These are phyloP conservation scores for Chauna torquata DNA, from an alignment of 2,113 vertebrate species.

Conservation along the genomic window DNA sequence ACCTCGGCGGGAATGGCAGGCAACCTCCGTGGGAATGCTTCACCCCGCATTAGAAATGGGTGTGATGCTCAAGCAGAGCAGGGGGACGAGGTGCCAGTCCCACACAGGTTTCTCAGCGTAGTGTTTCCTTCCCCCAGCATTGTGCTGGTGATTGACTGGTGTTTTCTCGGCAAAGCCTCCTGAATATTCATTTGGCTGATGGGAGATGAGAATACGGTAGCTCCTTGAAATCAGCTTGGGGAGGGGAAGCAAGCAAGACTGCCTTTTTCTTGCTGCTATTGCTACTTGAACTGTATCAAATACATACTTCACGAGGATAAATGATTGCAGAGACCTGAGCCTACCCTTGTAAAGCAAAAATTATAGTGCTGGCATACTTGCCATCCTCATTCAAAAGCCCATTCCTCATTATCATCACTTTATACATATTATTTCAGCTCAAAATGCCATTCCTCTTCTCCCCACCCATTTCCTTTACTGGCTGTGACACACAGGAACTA, in stretches of 20 bases:
- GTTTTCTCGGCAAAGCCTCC: constrained; percentile 2
- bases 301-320: background rate
- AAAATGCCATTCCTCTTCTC: constrained; percentile 68
- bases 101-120: background rate
- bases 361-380: constrained; percentile 11
- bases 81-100: background rate
- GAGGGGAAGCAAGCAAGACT: background rate
- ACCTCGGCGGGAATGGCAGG: background rate
- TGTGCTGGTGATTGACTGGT: constrained; percentile 24
- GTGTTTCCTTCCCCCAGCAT: background rate
- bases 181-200: constrained; percentile 49
- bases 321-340: background rate
- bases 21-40: background rate
- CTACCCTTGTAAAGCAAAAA: constrained; percentile 18
- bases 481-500: constrained; percentile 82
- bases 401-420: constrained; percentile 60
- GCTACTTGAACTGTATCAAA: constrained; percentile 36
- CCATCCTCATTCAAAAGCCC: constrained; percentile 51
- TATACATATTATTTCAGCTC: constrained; percentile 57
- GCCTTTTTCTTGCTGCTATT: constrained; percentile 22
- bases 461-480: constrained; percentile 79
- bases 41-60: rapidly evolving
- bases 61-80: background rate
- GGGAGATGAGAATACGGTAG: background rate
- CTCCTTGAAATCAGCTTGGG: constrained; percentile 48